phyloP scores from a whole-genome alignment of 2,797 vertebrate species.

The Potorous gilbertii region DNA sequence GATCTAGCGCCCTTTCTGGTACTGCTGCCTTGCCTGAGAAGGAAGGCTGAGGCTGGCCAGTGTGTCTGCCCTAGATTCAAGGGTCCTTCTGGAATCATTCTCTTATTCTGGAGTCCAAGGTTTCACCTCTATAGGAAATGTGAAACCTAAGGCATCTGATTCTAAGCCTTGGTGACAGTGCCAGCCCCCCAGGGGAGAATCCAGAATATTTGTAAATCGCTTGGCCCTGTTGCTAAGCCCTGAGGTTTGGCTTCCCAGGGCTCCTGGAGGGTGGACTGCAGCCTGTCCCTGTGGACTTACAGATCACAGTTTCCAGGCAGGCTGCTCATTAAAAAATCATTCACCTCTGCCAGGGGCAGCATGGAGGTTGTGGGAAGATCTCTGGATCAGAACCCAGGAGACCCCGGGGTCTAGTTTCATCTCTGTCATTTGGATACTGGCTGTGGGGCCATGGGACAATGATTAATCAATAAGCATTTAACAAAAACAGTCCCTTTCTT shows the following conservation, averaged over 20 bases:
- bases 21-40: background rate
- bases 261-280: conserved; percentile 48
- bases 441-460: background rate
- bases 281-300: conserved; percentile 54
- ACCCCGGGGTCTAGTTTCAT: rapidly evolving
- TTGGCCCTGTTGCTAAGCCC: conserved; percentile 53
- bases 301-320: conserved; percentile 73
- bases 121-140: conserved; percentile 62
- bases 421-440: background rate
- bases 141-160: conserved; percentile 53
- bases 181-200: conserved; percentile 64
- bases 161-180: conserved; percentile 17
- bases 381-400: background rate
- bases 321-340: conserved; percentile 42
- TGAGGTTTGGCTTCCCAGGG: conserved; percentile 68
- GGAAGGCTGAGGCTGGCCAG: conserved; percentile 28
- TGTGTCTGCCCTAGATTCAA: background rate
- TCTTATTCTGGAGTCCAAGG: conserved; percentile 10
- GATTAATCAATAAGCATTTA: background rate
- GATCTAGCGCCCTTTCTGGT: background rate
- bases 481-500: background rate
- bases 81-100: background rate
- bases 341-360: conserved; percentile 30
- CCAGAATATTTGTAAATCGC: conserved; percentile 66
- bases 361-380: background rate